phyloP scores from a whole-genome alignment of 2,888 invertebrate species.

The Torymus aiolomorphi region DNA sequence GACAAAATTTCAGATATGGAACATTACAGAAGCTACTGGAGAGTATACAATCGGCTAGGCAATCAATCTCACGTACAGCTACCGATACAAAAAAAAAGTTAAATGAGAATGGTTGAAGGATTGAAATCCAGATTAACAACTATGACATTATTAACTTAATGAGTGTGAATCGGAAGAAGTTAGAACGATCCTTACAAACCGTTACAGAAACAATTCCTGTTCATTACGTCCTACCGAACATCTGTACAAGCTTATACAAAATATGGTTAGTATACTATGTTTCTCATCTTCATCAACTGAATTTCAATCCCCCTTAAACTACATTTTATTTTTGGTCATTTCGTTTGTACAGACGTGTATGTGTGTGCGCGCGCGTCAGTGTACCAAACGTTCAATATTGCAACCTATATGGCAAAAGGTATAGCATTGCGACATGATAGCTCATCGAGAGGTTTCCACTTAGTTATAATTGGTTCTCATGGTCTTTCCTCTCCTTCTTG shows the following conservation, averaged over 20 bases:
- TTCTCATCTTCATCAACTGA: background rate
- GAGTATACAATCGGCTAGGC: background rate
- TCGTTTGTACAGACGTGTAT: too few species aligned
- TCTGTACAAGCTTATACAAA: too few species aligned
- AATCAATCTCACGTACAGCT: constrained; percentile 1
- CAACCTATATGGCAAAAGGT: too few species aligned
- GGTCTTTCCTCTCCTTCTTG: constrained; percentile 16
- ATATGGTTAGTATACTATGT: background rate
- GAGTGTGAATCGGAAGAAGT: background rate
- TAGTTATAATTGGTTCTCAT: background rate
- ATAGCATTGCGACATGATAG: background rate
- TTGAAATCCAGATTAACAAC: constrained; percentile 35
- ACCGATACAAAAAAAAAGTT: background rate
- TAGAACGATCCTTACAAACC: background rate
- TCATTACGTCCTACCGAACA: too few species aligned
- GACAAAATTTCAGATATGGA: background rate
- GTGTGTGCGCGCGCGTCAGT: background rate
- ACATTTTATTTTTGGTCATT: background rate
- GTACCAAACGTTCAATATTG: background rate
- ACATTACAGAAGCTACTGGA: background rate
- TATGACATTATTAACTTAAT: background rate
- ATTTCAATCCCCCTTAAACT: constrained; percentile 13
- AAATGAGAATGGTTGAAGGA: constrained; percentile 4
- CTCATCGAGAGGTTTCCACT: constrained; percentile 2
- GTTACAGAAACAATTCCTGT: too few species aligned